Conservation (phyloP, 2,113 vertebrate species). For the Chaetura pelagica region DNA sequence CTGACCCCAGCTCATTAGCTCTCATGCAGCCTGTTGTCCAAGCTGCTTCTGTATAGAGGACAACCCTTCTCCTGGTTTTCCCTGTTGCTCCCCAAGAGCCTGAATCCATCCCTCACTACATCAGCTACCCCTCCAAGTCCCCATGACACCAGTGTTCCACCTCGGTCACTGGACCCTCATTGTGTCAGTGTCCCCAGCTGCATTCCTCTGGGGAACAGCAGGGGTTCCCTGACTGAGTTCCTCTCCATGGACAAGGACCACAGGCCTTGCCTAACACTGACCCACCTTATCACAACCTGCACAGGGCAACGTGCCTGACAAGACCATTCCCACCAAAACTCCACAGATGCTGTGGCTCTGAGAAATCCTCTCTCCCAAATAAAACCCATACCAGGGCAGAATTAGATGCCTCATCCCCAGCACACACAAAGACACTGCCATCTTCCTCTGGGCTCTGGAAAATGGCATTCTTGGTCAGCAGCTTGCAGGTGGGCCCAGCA, state of each 20-base stretch:
- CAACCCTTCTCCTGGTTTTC: not conserved
- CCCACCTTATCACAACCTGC: not conserved
- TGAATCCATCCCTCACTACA: too few species aligned
- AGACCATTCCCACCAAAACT: not conserved
- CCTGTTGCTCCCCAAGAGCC: not conserved
- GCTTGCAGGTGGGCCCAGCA: slow-evolving; percentile 88
- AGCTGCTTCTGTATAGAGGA: not conserved
- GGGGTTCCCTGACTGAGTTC: not conserved
- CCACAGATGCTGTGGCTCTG: not conserved
- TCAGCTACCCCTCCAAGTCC: not conserved
- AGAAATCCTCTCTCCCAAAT: not conserved
- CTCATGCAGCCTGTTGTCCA: not conserved
- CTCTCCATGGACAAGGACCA: not conserved
- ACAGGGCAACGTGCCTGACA: not conserved
- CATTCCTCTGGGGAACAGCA: not conserved
- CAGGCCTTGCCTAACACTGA: not conserved
- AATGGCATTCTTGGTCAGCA: slow-evolving; percentile 93
- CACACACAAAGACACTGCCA: slow-evolving; percentile 86
- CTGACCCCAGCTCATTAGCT: not conserved
- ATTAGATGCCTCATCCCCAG: slow-evolving; percentile 91
- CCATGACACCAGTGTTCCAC: not conserved
- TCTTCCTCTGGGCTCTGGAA: slow-evolving; percentile 85
- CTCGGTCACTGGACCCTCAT: too few species aligned
- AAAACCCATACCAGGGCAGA: slow-evolving; percentile 85
- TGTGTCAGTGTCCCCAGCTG: not conserved